These are phyloP conservation scores for Orientallactaga bullata DNA, from an alignment of 2,113 vertebrate species.

Conservation along the genomic window DNA sequence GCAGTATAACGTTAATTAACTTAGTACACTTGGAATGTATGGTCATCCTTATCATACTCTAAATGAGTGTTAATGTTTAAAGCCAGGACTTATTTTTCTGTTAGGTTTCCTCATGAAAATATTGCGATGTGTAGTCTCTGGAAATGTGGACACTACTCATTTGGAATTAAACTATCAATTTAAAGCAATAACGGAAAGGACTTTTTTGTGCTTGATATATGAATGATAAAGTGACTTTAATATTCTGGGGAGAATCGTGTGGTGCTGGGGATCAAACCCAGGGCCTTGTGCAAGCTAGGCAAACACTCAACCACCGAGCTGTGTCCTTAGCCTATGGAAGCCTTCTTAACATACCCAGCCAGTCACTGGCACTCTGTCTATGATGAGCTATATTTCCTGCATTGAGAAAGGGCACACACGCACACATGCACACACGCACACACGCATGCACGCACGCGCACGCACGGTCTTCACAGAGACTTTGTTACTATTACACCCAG, in stretches of 20 bases:
- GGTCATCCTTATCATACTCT: neutral
- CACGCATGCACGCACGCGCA: too few species aligned
- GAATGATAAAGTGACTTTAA: slow-evolving; percentile 30
- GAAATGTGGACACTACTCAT: neutral
- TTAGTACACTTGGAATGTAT: neutral
- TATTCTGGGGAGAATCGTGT: neutral
- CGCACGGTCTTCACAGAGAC: too few species aligned
- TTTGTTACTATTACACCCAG: neutral
- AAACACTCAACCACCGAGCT: too few species aligned
- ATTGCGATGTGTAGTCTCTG: neutral
- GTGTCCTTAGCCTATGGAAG: neutral
- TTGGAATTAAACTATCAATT: slow-evolving; percentile 37
- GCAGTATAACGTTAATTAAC: neutral
- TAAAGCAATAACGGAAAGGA: neutral
- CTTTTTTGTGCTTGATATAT: neutral
- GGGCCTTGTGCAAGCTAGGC: too few species aligned
- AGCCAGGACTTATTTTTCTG: neutral
- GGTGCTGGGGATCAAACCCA: too few species aligned
- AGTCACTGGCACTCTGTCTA: neutral
- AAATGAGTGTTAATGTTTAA: slow-evolving; percentile 1
- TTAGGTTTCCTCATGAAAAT: slow-evolving; percentile 13
- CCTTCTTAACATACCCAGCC: neutral
- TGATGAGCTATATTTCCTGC: neutral
- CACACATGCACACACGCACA: too few species aligned
- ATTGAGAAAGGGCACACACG: neutral